Conservation (phyloP, 2,113 vertebrate species). For the Archocentrus centrarchus region DNA sequence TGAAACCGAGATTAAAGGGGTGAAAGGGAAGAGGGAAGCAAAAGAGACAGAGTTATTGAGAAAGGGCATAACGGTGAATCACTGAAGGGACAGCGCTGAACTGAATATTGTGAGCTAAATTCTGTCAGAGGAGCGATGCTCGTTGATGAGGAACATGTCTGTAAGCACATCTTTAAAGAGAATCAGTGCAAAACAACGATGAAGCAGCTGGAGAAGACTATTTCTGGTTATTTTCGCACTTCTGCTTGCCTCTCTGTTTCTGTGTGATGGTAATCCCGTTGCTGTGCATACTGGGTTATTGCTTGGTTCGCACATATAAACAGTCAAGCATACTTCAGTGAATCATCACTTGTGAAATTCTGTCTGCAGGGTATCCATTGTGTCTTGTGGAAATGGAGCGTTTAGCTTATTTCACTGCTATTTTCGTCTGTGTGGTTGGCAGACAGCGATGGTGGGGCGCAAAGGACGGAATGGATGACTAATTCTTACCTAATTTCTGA, state of each 20-base stretch:
- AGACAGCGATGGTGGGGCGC: conserved; percentile 47
- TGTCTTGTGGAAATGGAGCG: conserved; percentile 48
- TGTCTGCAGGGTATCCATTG: conserved; percentile 51
- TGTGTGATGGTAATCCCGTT: conserved; percentile 26
- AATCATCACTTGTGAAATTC: conserved; percentile 53
- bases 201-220: conserved; percentile 10
- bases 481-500: conserved; percentile 53
- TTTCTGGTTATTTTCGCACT: conserved; percentile 38
- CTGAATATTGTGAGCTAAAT: background rate
- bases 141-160: conserved; percentile 12
- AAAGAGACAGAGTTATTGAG: background rate
- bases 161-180: background rate
- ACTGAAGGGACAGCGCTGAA: background rate
- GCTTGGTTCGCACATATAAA: conserved; percentile 35
- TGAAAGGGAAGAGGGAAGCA: background rate
- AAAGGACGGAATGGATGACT: conserved; percentile 44
- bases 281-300: conserved; percentile 10
- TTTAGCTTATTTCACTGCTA: conserved; percentile 58
- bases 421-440: conserved; percentile 46
- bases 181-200: conserved; percentile 19
- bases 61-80: background rate
- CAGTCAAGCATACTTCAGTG: conserved; percentile 30
- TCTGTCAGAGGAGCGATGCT: background rate
- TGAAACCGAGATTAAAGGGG: background rate
- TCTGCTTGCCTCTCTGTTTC: conserved; percentile 5